Conservation (phyloP, 2,888 invertebrate species). For the Stenoptilia bipunctidactyla region DNA sequence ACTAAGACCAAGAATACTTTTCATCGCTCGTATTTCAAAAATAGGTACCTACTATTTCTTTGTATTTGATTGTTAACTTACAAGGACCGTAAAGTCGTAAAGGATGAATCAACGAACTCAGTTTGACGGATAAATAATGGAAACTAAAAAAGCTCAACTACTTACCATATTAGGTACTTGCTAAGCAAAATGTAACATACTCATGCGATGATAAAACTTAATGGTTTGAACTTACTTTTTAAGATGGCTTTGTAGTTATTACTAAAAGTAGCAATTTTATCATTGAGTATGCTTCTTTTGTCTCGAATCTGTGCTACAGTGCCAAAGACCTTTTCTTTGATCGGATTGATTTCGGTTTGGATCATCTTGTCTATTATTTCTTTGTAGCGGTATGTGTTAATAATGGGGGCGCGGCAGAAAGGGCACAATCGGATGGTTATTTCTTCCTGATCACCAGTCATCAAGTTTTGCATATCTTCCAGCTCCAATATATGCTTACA, state of each 20-base stretch:
- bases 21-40: no score
- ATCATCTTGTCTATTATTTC: slow-evolving; percentile 53
- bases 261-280: slow-evolving; percentile 5
- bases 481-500: slow-evolving; percentile 63
- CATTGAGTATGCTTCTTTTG: slow-evolving; percentile 13
- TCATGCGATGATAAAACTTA: no score
- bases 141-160: no score
- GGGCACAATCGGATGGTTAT: slow-evolving; percentile 64
- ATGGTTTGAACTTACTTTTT: neutral
- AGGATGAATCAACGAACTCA: no score
- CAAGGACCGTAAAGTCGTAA: no score
- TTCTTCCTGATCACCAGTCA: slow-evolving; percentile 33
- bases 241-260: no score
- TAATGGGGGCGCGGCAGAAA: slow-evolving; percentile 69
- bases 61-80: no score
- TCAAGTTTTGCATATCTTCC: slow-evolving; percentile 49
- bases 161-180: no score
- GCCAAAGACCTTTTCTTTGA: slow-evolving; percentile 50
- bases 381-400: slow-evolving; percentile 69
- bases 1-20: no score
- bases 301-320: slow-evolving; percentile 22
- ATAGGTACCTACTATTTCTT: no score
- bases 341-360: slow-evolving; percentile 43
- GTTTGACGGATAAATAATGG: no score
- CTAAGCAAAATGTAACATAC: no score